Evolutionary conservation across 30 jellyfish, hydroid and myxozoan species (phyloP), one percentile per base, ranked within the genome.

Genomic region (Rhopilema esculentum): DNA sequence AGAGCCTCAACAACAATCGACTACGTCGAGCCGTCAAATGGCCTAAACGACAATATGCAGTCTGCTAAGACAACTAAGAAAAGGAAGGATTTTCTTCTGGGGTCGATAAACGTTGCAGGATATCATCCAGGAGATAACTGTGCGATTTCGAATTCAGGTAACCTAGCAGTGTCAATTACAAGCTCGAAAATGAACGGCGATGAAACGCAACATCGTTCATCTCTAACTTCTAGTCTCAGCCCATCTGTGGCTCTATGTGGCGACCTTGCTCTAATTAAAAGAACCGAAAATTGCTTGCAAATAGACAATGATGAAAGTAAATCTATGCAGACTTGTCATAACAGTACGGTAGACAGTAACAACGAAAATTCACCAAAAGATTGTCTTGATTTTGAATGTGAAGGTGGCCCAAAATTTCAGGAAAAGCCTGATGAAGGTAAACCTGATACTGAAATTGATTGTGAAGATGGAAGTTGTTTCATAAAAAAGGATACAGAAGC

Each of bases 51-150:
- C 9, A 40, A 12, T 40, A 6, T 40, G 57, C 57, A 40, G 57
- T 4, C 69, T 7, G 63, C 19, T 16, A 73, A 19, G 9, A 40
- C 52, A 1, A 73, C 16, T 17, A 66, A 73, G 18, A 73, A 73
- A 23, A 31, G 69, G 48, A 73, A 73, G 29, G 84, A 73, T 40
- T 28, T 73, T 18, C 4, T 73, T 0, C 32, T 73, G n/a, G 84
- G 84, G 2, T 31, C 84, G 2, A 19, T 73, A 73, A 73, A 40
- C 69, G 84, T 73, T 18, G 69, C 49, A 8, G 70, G 52, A 25
- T 73, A 31, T 33, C 22, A 8, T 23, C 6, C 69, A 31, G 84
- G 12, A 40, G 12, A 40, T 40, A 40, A 40, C 57, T 40, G 57
- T 40, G 57, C 57, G 57, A 40, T 40, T 40, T 40, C 57, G 57